Evolutionary conservation across 2,797 vertebrate species (phyloP).

Genomic region (Myiotriccus ornatus): DNA sequence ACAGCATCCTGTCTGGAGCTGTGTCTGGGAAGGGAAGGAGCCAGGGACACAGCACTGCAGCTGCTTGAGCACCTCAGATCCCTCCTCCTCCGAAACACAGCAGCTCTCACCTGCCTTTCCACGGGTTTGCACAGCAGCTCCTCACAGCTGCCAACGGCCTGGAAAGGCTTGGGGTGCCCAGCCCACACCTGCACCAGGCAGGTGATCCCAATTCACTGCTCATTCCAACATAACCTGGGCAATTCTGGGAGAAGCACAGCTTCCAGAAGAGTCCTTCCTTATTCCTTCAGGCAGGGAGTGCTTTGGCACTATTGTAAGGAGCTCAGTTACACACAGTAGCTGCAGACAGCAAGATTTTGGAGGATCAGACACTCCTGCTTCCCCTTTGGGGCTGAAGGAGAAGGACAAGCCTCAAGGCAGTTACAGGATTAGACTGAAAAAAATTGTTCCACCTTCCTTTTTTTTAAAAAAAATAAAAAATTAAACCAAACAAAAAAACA

Average conservation of each 20-base stretch:
- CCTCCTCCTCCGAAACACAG: background rate
- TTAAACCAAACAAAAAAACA: background rate
- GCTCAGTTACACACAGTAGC: background rate
- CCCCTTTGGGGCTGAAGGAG: background rate
- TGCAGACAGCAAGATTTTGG: background rate
- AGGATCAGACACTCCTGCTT: background rate
- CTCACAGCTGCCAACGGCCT: background rate
- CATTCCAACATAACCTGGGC: rapidly evolving
- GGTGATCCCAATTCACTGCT: background rate
- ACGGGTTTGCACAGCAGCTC: background rate
- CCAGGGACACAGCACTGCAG: background rate
- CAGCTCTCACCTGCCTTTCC: background rate
- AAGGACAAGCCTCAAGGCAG: background rate
- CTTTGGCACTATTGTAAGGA: background rate
- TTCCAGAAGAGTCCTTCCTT: background rate
- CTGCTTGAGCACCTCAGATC: background rate
- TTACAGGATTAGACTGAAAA: background rate
- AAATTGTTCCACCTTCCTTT: background rate
- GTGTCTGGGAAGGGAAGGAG: background rate
- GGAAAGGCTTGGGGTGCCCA: background rate
- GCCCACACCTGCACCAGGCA: background rate
- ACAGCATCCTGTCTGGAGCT: background rate
- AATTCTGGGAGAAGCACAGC: background rate
- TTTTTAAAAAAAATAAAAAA: too few species aligned
- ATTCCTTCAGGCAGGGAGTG: rapidly evolving